Evolutionary conservation across 2,888 invertebrate species (phyloP).

Genomic region (Enchytraeus crypticus): DNA sequence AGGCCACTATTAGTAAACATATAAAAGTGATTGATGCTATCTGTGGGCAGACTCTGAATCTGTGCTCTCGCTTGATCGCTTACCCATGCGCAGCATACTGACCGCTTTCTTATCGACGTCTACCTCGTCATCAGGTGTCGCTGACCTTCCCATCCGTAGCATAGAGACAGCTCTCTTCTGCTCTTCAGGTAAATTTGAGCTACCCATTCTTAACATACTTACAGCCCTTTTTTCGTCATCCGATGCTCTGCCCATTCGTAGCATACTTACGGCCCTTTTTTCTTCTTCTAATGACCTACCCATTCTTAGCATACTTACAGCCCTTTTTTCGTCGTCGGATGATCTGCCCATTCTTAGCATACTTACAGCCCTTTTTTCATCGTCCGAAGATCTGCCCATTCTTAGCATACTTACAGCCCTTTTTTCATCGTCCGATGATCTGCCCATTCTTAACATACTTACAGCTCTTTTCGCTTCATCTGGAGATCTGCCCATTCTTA

Average conservation of each 20-base stretch:
- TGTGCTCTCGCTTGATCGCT: no score
- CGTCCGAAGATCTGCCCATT: slow-evolving; percentile 5
- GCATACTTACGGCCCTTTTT: background rate
- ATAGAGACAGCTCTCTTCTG: slow-evolving; percentile 14
- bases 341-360: slow-evolving; percentile 1
- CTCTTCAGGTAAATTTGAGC: background rate
- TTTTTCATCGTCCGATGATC: background rate
- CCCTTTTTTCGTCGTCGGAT: background rate
- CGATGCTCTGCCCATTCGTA: background rate
- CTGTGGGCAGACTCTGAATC: no score
- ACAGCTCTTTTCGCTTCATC: slow-evolving; percentile 1
- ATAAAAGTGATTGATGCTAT: no score
- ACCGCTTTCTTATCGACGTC: background rate
- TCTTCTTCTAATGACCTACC: background rate
- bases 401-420: slow-evolving; percentile 10
- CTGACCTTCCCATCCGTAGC: slow-evolving; percentile 11
- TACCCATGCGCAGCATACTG: slow-evolving; percentile 2
- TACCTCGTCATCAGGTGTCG: background rate
- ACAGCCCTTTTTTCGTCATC: slow-evolving; percentile 7
- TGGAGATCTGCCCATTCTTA: background rate
- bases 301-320: background rate
- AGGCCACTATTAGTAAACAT: no score
- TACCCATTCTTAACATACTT: slow-evolving; percentile 6
- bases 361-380: background rate
- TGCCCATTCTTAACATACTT: slow-evolving; percentile 2